Conservation (phyloP, 2,888 invertebrate species). For the Baronia brevicornis region DNA sequence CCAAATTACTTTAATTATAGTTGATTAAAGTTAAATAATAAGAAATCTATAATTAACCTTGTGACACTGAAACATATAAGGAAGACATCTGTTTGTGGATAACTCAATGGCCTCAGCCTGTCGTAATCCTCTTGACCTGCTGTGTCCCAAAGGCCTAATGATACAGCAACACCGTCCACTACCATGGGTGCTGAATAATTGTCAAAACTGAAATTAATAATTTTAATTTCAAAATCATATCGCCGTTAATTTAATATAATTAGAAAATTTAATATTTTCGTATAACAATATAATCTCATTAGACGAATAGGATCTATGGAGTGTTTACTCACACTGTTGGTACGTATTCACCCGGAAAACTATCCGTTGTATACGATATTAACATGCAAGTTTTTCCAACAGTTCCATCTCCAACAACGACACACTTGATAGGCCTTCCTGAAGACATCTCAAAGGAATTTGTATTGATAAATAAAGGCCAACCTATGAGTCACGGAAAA, state of each 20-base stretch:
- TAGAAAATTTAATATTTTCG: conserved; percentile 3
- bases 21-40: conserved; percentile 10
- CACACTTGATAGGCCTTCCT: conserved; percentile 94
- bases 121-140: conserved; percentile 99
- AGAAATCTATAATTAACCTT: conserved; percentile 41
- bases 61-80: conserved; percentile 99
- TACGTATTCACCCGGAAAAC: conserved; percentile 96
- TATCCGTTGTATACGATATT: conserved; percentile 94
- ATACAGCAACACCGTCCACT: conserved; percentile 97
- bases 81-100: conserved; percentile 99
- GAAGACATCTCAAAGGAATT: conserved; percentile 84
- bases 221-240: too few species aligned
- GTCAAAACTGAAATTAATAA: conserved; percentile 93
- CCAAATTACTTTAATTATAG: conserved; percentile 9
- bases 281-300: conserved; percentile 19
- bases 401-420: conserved; percentile 94
- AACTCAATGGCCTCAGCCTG: conserved; percentile 94
- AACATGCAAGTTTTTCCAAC: conserved; percentile 96
- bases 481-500: conserved; percentile 61
- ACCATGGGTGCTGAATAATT: conserved; percentile 99
- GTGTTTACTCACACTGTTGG: conserved; percentile 89
- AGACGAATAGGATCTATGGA: too few species aligned
- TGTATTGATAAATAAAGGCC: conserved; percentile 47
- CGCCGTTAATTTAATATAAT: too few species aligned
- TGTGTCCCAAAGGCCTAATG: conserved; percentile 98